Percentiles rank a stretch among this genome's conserved stretches.
Conservation (phyloP, 1,140 invertebrate genomes). For the Panagrolaimus sp. region DNA sequence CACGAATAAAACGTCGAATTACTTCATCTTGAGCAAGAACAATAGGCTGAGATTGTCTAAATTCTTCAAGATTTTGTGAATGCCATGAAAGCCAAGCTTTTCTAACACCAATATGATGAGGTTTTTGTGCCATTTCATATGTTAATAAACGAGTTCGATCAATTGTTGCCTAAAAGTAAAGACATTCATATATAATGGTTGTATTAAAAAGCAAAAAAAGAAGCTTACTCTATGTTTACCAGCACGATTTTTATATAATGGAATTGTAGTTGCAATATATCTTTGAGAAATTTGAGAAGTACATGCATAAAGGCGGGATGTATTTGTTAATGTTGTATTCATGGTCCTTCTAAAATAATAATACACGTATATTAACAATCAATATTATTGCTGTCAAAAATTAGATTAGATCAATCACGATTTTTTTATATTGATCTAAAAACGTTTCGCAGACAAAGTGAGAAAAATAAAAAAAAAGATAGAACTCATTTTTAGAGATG, state of each 20-base stretch:
- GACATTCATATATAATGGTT: background rate
- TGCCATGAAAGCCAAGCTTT: conserved; percentile 57
- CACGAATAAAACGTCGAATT: conserved; percentile 54
- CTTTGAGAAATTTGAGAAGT: background rate
- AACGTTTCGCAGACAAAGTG: no score
- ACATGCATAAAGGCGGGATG: background rate
- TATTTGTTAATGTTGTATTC: background rate
- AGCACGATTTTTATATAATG: background rate
- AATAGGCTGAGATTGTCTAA: conserved; percentile 48
- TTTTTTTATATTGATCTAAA: no score
- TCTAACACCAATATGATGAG: conserved; percentile 51
- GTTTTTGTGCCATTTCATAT: conserved; percentile 53
- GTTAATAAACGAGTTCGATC: conserved; percentile 44
- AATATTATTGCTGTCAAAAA: no score
- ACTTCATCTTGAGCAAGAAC: conserved; percentile 53
- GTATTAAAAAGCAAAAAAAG: background rate
- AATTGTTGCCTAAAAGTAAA: conserved; percentile 34
- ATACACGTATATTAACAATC: no score
- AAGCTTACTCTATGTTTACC: background rate
- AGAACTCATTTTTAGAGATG: no score
- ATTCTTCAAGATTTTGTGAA: conserved; percentile 55
- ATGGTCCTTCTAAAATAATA: no score
- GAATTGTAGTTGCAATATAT: background rate
- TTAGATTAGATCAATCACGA: no score
- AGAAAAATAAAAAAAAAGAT: no score